phyloP scores from a whole-genome alignment of 2,113 vertebrate genomes.

The Plestiodon gilberti region DNA sequence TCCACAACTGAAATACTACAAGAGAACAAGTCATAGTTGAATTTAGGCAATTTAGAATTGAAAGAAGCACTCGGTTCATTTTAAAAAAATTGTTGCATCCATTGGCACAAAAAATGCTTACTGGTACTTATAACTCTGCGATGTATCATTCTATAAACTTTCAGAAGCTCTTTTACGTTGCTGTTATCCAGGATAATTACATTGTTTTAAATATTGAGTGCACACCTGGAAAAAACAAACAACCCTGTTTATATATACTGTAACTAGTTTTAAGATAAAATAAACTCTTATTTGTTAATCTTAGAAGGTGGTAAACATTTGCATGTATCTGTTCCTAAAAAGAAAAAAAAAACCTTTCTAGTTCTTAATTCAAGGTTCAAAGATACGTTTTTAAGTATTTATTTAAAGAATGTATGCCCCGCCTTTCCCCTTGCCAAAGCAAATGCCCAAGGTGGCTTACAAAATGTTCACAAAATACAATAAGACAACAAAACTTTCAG shows the following conservation, averaged over 20 bases:
- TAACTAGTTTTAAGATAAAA: background rate
- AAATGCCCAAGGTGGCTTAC: no score
- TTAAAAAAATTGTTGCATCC: no score
- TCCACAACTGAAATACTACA: background rate
- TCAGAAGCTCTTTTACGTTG: background rate
- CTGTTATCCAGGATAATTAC: background rate
- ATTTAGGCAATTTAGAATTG: background rate
- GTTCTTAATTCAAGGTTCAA: no score
- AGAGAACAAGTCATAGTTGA: background rate
- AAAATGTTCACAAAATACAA: no score
- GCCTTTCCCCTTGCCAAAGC: no score
- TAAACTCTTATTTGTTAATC: background rate
- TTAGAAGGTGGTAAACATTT: background rate
- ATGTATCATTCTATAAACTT: background rate
- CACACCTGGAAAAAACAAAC: no score
- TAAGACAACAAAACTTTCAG: no score
- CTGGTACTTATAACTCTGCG: background rate
- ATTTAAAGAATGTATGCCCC: no score
- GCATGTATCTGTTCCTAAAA: background rate
- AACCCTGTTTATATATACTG: background rate
- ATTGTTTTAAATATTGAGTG: no score
- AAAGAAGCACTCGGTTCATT: background rate
- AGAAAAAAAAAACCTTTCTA: background rate
- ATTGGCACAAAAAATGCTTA: no score
- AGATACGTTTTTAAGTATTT: no score